Evolutionary conservation across 2,797 vertebrate genomes (phyloP).

Genomic region (Syngnathus rostellatus): DNA sequence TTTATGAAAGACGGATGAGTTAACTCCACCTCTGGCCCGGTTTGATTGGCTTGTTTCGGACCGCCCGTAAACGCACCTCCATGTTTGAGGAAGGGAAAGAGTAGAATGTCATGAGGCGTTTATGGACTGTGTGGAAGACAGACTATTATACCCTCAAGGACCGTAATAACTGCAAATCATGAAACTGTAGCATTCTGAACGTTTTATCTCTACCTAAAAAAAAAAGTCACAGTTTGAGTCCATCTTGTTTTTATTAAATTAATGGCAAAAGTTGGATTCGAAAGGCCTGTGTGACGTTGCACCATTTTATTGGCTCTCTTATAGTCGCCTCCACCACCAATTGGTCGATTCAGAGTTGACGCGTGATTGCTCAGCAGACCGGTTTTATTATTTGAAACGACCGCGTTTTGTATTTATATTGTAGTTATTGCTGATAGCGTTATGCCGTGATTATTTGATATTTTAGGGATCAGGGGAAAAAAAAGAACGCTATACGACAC

Average conservation of each 20-base stretch:
- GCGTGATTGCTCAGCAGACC: not conserved
- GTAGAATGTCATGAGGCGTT: conserved; percentile 53
- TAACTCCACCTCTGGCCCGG: conserved; percentile 41
- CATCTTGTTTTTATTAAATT: too few species aligned
- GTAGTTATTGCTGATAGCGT: too few species aligned
- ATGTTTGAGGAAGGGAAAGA: conserved; percentile 35
- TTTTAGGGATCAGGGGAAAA: too few species aligned
- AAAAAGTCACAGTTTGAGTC: too few species aligned
- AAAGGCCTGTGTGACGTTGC: not conserved
- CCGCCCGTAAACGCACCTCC: conserved; percentile 40
- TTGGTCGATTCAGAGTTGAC: not conserved
- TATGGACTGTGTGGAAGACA: conserved; percentile 6
- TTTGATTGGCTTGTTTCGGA: conserved; percentile 50
- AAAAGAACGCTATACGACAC: conserved; percentile 11
- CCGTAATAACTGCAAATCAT: too few species aligned
- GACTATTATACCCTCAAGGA: too few species aligned
- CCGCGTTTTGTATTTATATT: not conserved
- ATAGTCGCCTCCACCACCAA: not conserved
- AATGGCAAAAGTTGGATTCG: too few species aligned
- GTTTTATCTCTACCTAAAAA: too few species aligned
- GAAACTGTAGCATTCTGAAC: too few species aligned
- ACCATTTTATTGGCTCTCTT: conserved; percentile 19
- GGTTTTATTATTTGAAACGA: not conserved
- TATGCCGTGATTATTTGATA: not conserved
- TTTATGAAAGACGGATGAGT: conserved; percentile 47